Evolutionary conservation across 2,113 vertebrate genomes (phyloP), one percentile per base, ranked within the genome.

Genomic region (Hemiprocne comata): DNA sequence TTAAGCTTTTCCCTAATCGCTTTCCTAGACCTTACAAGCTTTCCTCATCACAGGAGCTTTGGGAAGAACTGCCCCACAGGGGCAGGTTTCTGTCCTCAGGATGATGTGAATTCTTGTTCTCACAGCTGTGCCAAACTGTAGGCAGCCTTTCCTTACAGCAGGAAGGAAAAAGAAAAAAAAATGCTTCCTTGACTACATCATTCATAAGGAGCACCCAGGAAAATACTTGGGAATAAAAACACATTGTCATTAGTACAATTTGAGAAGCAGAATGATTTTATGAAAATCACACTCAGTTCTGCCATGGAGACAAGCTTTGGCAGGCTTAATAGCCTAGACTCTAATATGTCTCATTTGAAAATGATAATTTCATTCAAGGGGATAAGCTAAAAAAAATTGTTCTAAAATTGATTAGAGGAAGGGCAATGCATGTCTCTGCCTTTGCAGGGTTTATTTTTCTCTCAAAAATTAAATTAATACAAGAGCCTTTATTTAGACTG

Each of bases 401-500:
- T 93, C 70, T 42, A 75, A 91, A 94, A 91, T 42, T 91, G n/a
- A 75, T 85, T 74, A 65, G 61, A 89, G 15, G n/a, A 60, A 83
- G 24, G 54, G 33, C 25, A 92, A 57, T 51, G 7, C 24, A 26
- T 66, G 82, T 61, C 57, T 91, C 25, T 89, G 36, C 55, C 88
- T 89, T 90, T 70, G 36, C 29, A 55, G 53, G 13, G 12, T 40
- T 94, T 92, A 50, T 92, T 96, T 89, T 76, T 81, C 54, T 83
- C n/a, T 78, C 55, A 57, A 85, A 80, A 81, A 8, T 20, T 55
- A 92, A 95, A 90, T 93, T 93, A 93, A 86, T 91, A 82, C 18
- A 40, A 95, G 62, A 85, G 17, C 11, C 42, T 71, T 95, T 94
- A 86, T 94, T 95, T 94, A 89, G 24, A 85, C 40, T 81, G 67